Evolutionary conservation across 2,888 invertebrate genomes (phyloP).

Genomic region (Eumerus sabulonum): DNA sequence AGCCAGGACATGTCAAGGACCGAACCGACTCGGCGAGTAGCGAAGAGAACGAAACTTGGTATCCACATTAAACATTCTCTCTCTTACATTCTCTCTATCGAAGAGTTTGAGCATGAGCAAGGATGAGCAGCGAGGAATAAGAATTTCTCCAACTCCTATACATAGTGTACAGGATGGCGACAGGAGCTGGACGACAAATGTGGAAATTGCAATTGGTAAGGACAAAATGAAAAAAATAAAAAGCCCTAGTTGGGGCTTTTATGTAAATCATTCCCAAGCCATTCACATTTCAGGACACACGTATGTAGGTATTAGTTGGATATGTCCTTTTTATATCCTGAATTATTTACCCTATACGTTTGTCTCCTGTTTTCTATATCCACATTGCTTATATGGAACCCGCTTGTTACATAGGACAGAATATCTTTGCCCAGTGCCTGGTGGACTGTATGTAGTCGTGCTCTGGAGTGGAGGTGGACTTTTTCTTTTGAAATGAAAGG

Average conservation of each 20-base stretch:
- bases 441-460: constrained; percentile 6
- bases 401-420: constrained; percentile 31
- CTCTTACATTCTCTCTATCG: constrained; percentile 49
- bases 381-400: constrained; percentile 4
- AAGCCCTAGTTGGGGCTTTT: constrained; percentile 41
- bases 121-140: constrained; percentile 13
- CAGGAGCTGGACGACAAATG: too few relatives aligned
- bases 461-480: constrained; percentile 43
- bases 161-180: constrained; percentile 1
- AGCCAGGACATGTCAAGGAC: constrained; percentile 26
- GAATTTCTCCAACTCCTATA: constrained; percentile 13
- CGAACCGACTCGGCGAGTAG: constrained; percentile 21
- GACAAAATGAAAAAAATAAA: too few relatives aligned
- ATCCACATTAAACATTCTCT: constrained; percentile 42
- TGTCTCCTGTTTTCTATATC: constrained; percentile 1
- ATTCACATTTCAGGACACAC: constrained; percentile 27
- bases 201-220: too few relatives aligned
- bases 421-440: constrained; percentile 43
- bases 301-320: constrained; percentile 40
- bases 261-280: constrained; percentile 62
- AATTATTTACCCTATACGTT: constrained; percentile 56
- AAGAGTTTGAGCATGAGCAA: constrained; percentile 55
- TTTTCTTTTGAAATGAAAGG: constrained; percentile 27
- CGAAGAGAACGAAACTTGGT: constrained; percentile 65
- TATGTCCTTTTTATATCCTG: constrained; percentile 65